A percentile compares a stretch with the other conserved stretches of the same genome.
Conservation (phyloP, 92 coral and sea anemone species). For the Palythoa grandiflora region DNA sequence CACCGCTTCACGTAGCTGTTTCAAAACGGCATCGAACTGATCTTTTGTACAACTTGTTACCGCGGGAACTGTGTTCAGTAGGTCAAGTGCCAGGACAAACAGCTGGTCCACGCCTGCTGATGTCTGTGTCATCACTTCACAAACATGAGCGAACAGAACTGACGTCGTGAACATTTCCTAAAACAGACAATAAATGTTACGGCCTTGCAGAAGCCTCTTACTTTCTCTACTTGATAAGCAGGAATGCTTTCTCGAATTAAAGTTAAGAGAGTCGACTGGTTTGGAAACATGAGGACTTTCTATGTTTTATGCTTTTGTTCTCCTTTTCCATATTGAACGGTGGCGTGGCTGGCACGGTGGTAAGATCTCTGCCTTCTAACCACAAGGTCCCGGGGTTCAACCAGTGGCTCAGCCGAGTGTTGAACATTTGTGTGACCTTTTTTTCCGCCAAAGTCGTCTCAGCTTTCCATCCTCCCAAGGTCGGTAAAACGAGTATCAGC, state of each 20-base stretch:
- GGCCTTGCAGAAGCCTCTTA: neutral
- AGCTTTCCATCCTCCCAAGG: too few relatives aligned
- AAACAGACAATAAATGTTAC: neutral
- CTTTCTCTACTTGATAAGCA: neutral
- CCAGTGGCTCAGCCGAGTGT: too few relatives aligned
- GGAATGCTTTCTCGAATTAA: neutral
- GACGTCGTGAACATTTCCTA: conserved; percentile 38
- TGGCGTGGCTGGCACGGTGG: too few relatives aligned
- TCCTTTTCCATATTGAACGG: too few relatives aligned
- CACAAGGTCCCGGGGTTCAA: too few relatives aligned
- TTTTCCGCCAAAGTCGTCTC: too few relatives aligned
- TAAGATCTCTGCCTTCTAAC: too few relatives aligned
- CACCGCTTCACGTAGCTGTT: conserved; percentile 48
- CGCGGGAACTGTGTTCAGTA: conserved; percentile 55
- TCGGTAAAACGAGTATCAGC: too few relatives aligned
- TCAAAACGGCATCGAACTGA: conserved; percentile 1
- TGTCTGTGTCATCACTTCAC: conserved; percentile 75
- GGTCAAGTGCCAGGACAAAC: conserved; percentile 74
- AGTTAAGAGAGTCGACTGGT: too few relatives aligned
- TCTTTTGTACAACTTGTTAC: conserved; percentile 36
- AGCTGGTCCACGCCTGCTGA: conserved; percentile 75
- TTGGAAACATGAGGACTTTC: too few relatives aligned
- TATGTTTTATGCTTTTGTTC: too few relatives aligned
- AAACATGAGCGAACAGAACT: conserved; percentile 57
- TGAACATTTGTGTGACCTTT: too few relatives aligned